These are phyloP conservation scores for Amphibalanus amphitrite DNA, from an alignment of 1,140 invertebrate species.

Conservation along the genomic window DNA sequence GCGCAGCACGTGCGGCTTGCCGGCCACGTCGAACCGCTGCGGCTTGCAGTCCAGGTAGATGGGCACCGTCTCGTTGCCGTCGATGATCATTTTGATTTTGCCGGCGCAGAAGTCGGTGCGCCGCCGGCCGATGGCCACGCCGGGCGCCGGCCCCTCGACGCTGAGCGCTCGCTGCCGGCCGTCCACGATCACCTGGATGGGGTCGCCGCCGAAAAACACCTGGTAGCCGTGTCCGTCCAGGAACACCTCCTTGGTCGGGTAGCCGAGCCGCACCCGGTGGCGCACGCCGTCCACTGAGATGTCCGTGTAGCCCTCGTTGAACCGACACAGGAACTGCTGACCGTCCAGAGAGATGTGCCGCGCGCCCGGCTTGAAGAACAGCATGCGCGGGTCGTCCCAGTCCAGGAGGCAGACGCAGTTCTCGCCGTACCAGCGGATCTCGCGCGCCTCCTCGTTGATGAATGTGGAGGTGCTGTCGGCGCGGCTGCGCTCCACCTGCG, in stretches of 20 bases:
- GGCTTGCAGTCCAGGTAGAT: conserved; percentile 72
- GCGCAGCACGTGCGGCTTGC: conserved; percentile 50
- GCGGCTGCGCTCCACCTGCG: conserved; percentile 14
- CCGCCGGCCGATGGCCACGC: conserved; percentile 33
- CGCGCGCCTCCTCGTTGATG: conserved; percentile 60
- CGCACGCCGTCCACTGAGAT: conserved; percentile 28
- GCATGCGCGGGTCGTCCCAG: conserved; percentile 65
- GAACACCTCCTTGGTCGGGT: conserved; percentile 76
- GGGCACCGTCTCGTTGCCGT: conserved; percentile 54
- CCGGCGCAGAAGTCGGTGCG: conserved; percentile 58
- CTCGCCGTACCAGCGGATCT: conserved; percentile 69
- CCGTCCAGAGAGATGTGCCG: conserved; percentile 21
- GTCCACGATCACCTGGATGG: conserved; percentile 61
- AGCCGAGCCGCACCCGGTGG: conserved; percentile 63
- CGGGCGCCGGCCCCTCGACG: conserved; percentile 68
- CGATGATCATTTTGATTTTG: conserved; percentile 62
- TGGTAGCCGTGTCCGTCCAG: conserved; percentile 73
- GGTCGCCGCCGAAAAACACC: conserved; percentile 77
- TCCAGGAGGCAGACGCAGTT: conserved; percentile 65
- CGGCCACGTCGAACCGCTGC: conserved; percentile 49
- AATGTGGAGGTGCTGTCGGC: conserved; percentile 17
- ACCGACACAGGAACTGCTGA: conserved; percentile 17
- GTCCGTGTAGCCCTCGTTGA: conserved; percentile 22
- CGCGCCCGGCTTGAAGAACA: conserved; percentile 42
- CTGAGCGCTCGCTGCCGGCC: conserved; percentile 53